Evolutionary conservation across 2,888 invertebrate species (phyloP).

Genomic region (Lasioglossum vierecki): DNA sequence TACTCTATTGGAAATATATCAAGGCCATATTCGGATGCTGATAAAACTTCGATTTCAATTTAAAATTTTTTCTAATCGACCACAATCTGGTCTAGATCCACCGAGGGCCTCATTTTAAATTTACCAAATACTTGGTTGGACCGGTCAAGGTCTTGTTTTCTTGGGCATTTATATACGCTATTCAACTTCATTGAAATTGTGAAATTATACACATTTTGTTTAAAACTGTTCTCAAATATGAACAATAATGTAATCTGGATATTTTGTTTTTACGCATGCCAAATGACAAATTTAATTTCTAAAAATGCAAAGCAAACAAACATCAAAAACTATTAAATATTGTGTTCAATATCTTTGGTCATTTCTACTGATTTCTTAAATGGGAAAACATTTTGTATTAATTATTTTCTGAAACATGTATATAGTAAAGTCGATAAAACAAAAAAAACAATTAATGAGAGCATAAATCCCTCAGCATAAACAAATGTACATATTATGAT

Average conservation of each 20-base stretch:
- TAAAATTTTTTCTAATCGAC: background rate
- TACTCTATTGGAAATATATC: background rate
- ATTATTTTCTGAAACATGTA: background rate
- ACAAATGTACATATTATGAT: background rate
- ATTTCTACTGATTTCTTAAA: background rate
- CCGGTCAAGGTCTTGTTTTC: background rate
- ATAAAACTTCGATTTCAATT: background rate
- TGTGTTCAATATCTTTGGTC: background rate
- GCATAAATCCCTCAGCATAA: background rate
- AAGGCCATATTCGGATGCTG: background rate
- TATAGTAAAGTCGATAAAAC: too few species aligned
- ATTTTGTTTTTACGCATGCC: background rate
- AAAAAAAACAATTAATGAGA: too few species aligned
- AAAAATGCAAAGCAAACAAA: background rate
- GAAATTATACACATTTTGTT: background rate
- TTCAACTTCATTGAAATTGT: background rate
- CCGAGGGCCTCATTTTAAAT: background rate
- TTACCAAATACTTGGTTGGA: background rate
- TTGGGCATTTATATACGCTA: background rate
- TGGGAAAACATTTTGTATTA: background rate
- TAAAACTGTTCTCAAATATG: background rate
- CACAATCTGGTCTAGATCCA: background rate
- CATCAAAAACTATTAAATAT: background rate
- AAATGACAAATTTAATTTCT: background rate
- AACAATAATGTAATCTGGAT: background rate